Conservation (phyloP, 2,113 vertebrate genomes). For the Anarhynchus alexandrinus region DNA sequence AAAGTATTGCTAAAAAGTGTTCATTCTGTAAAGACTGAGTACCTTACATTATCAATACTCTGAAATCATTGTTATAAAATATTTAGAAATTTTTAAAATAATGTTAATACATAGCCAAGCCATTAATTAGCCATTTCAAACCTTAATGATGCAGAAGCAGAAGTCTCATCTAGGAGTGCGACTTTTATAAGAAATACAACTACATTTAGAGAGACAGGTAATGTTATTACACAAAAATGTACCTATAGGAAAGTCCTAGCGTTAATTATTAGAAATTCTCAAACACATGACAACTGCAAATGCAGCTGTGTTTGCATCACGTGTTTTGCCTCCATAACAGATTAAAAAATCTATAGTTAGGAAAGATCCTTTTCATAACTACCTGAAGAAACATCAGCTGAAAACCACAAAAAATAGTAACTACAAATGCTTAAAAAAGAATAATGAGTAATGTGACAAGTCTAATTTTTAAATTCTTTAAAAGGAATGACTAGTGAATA, state of each 20-base stretch:
- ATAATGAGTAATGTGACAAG: background rate
- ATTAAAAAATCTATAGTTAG: background rate
- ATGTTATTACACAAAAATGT: background rate
- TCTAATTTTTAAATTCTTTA: background rate
- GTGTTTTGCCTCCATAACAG: background rate
- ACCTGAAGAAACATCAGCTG: background rate
- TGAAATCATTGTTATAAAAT: background rate
- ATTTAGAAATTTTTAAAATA: background rate
- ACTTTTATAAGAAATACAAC: background rate
- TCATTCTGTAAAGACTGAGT: background rate
- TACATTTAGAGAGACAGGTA: background rate
- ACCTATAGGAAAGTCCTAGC: background rate
- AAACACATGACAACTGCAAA: background rate
- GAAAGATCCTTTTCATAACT: background rate
- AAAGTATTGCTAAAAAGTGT: background rate
- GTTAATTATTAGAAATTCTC: background rate
- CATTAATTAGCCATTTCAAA: background rate
- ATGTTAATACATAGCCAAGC: background rate
- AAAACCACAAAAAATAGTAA: background rate
- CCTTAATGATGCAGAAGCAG: background rate
- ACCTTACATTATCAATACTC: background rate
- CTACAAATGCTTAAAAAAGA: background rate
- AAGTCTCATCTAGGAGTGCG: background rate
- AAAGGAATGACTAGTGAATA: background rate
- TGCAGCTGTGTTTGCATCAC: background rate